Conservation (phyloP, 2,797 vertebrate species). For the Sebastiscus albofasciatus region DNA sequence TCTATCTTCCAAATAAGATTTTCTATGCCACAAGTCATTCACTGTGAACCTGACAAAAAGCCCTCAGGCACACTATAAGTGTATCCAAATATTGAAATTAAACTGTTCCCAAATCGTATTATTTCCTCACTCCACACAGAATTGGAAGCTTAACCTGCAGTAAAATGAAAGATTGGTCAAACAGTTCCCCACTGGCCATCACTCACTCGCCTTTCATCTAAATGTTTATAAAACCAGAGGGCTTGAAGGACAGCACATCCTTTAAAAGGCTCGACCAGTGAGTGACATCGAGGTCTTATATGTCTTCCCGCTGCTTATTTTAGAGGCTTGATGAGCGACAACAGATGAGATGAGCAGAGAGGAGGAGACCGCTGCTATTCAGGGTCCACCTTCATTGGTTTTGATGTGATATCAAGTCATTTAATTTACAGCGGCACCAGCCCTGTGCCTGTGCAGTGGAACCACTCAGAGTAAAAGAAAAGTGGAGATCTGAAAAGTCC, state of each 20-base stretch:
- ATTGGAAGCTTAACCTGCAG: constrained; percentile 1
- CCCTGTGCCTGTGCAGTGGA: constrained; percentile 51
- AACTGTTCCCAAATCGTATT: constrained; percentile 9
- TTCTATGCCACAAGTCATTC: not conserved
- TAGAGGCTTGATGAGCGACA: constrained; percentile 42
- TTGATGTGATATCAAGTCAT: constrained; percentile 73
- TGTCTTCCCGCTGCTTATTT: constrained; percentile 34
- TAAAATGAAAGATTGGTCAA: constrained; percentile 25
- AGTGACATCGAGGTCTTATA: constrained; percentile 40
- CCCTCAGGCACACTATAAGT: not conserved
- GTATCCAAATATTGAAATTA: constrained; percentile 6
- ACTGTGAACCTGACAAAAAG: not conserved
- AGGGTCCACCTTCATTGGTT: constrained; percentile 57
- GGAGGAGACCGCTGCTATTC: constrained; percentile 23
- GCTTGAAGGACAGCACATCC: constrained; percentile 39
- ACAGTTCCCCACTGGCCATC: constrained; percentile 4
- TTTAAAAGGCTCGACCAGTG: constrained; percentile 11
- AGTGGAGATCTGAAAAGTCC: constrained; percentile 71
- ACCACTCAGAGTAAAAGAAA: constrained; percentile 69
- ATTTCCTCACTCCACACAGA: constrained; percentile 4
- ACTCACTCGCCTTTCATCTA: constrained; percentile 29
- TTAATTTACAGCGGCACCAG: constrained; percentile 61
- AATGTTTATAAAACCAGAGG: constrained; percentile 28
- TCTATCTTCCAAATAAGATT: not conserved
- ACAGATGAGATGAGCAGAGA: constrained; percentile 13